Evolutionary conservation across 2,797 vertebrate genomes (phyloP).

Genomic region (Loriculus beryllinus): DNA sequence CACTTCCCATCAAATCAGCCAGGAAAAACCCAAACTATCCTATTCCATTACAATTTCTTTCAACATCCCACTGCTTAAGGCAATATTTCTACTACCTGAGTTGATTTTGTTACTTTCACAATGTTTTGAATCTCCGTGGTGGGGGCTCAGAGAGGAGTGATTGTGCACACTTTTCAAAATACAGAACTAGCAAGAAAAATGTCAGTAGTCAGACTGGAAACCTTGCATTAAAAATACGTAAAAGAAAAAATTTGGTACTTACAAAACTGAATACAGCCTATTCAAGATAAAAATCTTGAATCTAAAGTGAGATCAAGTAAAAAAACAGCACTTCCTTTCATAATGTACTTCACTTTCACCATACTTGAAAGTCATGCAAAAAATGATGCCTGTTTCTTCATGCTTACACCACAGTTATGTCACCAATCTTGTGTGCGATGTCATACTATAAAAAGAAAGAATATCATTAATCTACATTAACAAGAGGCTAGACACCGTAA

Average conservation of each 20-base stretch:
- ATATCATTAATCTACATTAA: slow-evolving; percentile 54
- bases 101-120: not conserved
- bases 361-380: slow-evolving; percentile 62
- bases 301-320: slow-evolving; percentile 47
- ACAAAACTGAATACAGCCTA: slow-evolving; percentile 59
- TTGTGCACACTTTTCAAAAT: not conserved
- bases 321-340: slow-evolving; percentile 51
- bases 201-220: slow-evolving; percentile 58
- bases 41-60: not conserved
- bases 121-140: not conserved
- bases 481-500: not conserved
- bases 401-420: slow-evolving; percentile 77
- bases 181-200: not conserved
- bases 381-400: slow-evolving; percentile 62
- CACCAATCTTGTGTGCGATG: slow-evolving; percentile 71
- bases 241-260: slow-evolving; percentile 70
- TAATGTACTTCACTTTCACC: slow-evolving; percentile 69
- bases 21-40: not conserved
- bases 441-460: slow-evolving; percentile 75
- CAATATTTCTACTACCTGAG: slow-evolving; percentile 8
- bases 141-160: not conserved
- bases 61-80: not conserved
- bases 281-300: slow-evolving; percentile 55
- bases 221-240: slow-evolving; percentile 43
- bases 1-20: not conserved